Conservation (phyloP, 2,113 vertebrate species). For the Nothocercus nigrocapillus region DNA sequence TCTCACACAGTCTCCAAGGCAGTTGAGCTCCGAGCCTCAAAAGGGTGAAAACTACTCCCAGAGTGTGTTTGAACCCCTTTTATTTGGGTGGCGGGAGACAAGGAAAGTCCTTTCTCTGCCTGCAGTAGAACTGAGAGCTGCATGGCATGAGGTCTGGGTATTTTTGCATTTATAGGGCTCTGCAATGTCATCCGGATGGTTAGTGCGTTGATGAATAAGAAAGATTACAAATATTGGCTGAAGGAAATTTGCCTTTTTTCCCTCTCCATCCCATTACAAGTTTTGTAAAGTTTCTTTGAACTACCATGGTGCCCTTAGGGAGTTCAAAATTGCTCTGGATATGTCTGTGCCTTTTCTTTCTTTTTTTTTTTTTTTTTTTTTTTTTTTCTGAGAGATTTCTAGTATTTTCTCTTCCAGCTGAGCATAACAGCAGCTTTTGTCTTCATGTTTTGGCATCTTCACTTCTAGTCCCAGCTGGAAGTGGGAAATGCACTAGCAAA, state of each 20-base stretch:
- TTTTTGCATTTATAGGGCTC: background rate
- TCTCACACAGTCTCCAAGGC: background rate
- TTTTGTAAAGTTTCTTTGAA: conserved; percentile 19
- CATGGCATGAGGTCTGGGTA: background rate
- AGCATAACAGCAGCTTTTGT: conserved; percentile 12
- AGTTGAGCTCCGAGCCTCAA: background rate
- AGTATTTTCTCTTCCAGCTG: conserved; percentile 29
- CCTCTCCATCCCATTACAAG: background rate
- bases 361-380: background rate
- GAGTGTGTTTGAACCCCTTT: background rate
- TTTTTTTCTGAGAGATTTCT: background rate
- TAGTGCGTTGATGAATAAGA: background rate
- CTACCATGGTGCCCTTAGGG: background rate
- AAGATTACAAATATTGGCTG: background rate
- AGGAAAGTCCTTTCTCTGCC: background rate
- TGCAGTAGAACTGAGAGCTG: background rate
- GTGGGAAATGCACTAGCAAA: conserved; percentile 29
- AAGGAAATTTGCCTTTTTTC: background rate
- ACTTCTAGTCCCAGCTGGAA: conserved; percentile 43
- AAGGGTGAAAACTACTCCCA: background rate
- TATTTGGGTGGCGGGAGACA: background rate
- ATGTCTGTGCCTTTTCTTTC: background rate
- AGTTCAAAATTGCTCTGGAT: background rate
- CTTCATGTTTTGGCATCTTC: conserved; percentile 37
- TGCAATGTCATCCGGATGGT: background rate